These are phyloP conservation scores for Adelosebastes latens DNA, from an alignment of 2,797 vertebrate species.

Conservation along the genomic window DNA sequence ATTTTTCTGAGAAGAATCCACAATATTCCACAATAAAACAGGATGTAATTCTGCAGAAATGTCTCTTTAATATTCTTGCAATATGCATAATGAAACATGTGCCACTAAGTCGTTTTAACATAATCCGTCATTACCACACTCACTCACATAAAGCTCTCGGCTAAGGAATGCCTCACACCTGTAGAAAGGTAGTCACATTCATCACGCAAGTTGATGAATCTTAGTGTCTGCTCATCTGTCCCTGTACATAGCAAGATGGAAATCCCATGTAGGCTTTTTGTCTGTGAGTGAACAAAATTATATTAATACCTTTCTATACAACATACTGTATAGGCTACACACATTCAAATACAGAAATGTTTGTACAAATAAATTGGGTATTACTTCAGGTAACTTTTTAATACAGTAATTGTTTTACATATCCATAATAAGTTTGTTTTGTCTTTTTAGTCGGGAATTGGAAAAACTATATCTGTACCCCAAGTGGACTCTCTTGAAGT, in stretches of 20 bases:
- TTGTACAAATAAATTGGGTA: background rate
- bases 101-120: background rate
- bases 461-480: background rate
- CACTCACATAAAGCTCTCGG: background rate
- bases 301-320: background rate
- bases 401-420: background rate
- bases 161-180: background rate
- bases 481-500: no score
- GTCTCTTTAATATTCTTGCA: background rate
- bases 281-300: accelerated
- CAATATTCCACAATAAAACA: background rate
- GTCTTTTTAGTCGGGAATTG: background rate
- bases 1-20: background rate
- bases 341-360: background rate
- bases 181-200: background rate
- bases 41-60: background rate
- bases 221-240: background rate
- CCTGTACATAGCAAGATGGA: background rate
- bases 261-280: background rate
- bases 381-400: background rate
- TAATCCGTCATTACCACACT: background rate
- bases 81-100: background rate
- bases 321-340: background rate
- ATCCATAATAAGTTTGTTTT: background rate
- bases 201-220: background rate